phyloP scores from a whole-genome alignment of 2,888 invertebrate species.

The Eupelmus urozonus region DNA sequence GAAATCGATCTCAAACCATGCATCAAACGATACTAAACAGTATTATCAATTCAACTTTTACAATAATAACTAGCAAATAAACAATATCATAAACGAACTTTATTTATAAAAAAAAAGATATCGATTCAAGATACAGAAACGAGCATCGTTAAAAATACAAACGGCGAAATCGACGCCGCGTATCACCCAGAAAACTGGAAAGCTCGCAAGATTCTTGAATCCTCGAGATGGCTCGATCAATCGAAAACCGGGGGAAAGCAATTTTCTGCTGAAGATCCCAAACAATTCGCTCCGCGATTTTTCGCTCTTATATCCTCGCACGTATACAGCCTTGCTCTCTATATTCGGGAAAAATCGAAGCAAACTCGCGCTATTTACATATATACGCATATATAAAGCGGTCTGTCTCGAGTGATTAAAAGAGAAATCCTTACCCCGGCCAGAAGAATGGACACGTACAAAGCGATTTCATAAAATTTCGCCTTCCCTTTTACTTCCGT shows the following conservation, averaged over 20 bases:
- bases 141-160: neutral
- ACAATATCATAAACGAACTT: neutral
- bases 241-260: conserved; percentile 28
- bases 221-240: conserved; percentile 31
- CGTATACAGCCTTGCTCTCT: neutral
- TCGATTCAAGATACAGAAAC: neutral
- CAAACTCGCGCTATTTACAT: conserved; percentile 24
- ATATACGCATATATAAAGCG: neutral
- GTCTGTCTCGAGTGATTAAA: conserved; percentile 39
- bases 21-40: too few relatives aligned
- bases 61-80: neutral
- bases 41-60: neutral
- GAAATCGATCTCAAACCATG: too few relatives aligned
- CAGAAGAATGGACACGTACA: conserved; percentile 22
- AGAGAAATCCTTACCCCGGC: neutral
- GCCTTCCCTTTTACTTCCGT: conserved; percentile 8
- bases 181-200: neutral
- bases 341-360: conserved; percentile 7
- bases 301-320: neutral
- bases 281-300: conserved; percentile 40
- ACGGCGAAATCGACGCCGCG: neutral
- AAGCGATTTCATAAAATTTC: conserved; percentile 35
- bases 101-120: too few relatives aligned
- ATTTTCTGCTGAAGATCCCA: conserved; percentile 33
- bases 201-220: neutral